Evolutionary conservation across 2,888 invertebrate genomes (phyloP).

Genomic region (Brenthis ino): DNA sequence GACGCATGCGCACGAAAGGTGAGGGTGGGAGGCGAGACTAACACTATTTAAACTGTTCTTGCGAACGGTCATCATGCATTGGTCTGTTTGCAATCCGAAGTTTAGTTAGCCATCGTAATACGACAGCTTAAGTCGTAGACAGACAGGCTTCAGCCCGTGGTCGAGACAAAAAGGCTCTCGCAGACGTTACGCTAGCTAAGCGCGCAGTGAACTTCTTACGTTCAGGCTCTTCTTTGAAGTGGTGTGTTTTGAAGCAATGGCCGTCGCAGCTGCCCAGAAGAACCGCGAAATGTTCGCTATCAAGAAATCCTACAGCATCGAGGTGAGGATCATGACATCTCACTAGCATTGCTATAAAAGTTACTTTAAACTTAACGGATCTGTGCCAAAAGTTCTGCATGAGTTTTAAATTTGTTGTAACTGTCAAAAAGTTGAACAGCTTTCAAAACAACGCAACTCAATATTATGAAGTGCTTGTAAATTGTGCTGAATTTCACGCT

Average conservation of each 20-base stretch:
- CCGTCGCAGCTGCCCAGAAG: slow-evolving; percentile 95
- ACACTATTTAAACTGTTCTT: slow-evolving; percentile 86
- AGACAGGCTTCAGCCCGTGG: slow-evolving; percentile 84
- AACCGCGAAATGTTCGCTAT: slow-evolving; percentile 98
- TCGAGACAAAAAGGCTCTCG: slow-evolving; percentile 80
- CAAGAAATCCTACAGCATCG: slow-evolving; percentile 98
- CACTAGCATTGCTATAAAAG: slow-evolving; percentile 27
- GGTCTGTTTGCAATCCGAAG: slow-evolving; percentile 86
- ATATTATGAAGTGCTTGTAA: background rate
- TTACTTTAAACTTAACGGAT: slow-evolving; percentile 11
- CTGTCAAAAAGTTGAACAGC: background rate
- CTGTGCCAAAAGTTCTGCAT: slow-evolving; percentile 13
- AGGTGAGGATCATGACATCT: slow-evolving; percentile 85
- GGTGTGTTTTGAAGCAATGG: slow-evolving; percentile 85
- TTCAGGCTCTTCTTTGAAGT: slow-evolving; percentile 78
- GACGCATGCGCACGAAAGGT: slow-evolving; percentile 85
- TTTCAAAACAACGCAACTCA: background rate
- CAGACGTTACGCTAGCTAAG: slow-evolving; percentile 79
- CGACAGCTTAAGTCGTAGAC: slow-evolving; percentile 80
- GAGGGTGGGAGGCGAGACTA: slow-evolving; percentile 81
- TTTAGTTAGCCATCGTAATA: slow-evolving; percentile 83
- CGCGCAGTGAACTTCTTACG: slow-evolving; percentile 76
- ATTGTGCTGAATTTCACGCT: no score
- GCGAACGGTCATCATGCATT: slow-evolving; percentile 85
- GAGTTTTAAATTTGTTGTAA: background rate